Evolutionary conservation across 2,797 vertebrate genomes (phyloP).

Genomic region (Brotula barbata): DNA sequence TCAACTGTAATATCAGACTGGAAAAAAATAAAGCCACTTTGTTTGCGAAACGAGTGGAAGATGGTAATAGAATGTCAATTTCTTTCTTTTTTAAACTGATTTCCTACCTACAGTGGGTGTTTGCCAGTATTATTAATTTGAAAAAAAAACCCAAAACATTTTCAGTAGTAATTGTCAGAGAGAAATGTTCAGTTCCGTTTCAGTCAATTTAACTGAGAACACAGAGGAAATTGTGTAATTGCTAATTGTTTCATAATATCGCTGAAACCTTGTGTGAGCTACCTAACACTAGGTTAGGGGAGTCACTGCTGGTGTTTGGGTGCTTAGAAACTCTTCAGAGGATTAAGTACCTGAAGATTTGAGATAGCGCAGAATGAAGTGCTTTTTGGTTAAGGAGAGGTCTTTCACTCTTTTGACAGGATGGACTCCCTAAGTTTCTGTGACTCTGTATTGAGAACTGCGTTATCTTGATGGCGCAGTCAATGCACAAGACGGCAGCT

Average conservation of each 20-base stretch:
- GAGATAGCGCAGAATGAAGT: slow-evolving; percentile 15
- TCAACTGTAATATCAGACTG: slow-evolving; percentile 22
- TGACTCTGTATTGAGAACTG: background rate
- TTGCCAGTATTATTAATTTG: slow-evolving; percentile 4
- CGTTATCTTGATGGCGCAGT: slow-evolving; percentile 18
- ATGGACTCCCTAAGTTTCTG: background rate
- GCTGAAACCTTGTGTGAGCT: background rate
- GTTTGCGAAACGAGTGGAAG: background rate
- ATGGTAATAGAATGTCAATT: background rate
- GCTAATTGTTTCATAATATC: background rate
- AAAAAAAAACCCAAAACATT: no score
- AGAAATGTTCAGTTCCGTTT: slow-evolving; percentile 4
- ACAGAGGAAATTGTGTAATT: background rate
- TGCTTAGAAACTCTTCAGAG: slow-evolving; percentile 9
- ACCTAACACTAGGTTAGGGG: background rate
- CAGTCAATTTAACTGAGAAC: background rate
- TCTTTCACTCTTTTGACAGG: slow-evolving; percentile 1
- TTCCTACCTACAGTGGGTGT: background rate
- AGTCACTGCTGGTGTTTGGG: slow-evolving; percentile 3
- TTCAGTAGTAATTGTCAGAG: no score
- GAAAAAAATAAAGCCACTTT: slow-evolving; percentile 3
- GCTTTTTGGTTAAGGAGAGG: slow-evolving; percentile 1
- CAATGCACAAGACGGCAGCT: background rate
- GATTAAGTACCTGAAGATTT: slow-evolving; percentile 3
- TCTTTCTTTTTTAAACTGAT: background rate